Evolutionary conservation across 2,113 vertebrate species (phyloP).

Genomic region (Neodontobutis hainanensis): DNA sequence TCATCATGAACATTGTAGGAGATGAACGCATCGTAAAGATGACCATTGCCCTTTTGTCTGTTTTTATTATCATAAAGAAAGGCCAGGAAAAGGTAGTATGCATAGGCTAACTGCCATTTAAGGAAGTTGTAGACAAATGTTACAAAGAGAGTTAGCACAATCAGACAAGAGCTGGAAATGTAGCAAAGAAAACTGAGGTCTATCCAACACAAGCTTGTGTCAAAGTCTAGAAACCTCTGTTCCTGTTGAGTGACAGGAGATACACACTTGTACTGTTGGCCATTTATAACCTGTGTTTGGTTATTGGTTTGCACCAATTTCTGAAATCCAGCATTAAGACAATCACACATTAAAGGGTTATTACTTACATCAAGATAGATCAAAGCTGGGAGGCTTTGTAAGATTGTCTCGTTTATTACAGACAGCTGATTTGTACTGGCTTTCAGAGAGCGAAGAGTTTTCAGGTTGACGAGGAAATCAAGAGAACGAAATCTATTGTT

Average conservation of each 20-base stretch:
- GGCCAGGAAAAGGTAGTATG: constrained; percentile 67
- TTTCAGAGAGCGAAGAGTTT: constrained; percentile 39
- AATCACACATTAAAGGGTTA: constrained; percentile 68
- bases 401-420: constrained; percentile 39
- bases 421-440: constrained; percentile 43
- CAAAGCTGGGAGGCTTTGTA: constrained; percentile 53
- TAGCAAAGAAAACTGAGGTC: constrained; percentile 52
- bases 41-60: constrained; percentile 11
- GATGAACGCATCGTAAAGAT: constrained; percentile 69
- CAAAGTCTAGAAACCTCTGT: constrained; percentile 46
- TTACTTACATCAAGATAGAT: constrained; percentile 55
- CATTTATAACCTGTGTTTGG: constrained; percentile 62
- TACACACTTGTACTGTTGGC: constrained; percentile 55
- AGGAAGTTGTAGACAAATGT: constrained; percentile 58
- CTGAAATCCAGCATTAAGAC: constrained; percentile 62
- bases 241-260: constrained; percentile 54
- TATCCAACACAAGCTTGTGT: constrained; percentile 45
- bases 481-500: constrained; percentile 47
- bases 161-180: constrained; percentile 30
- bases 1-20: constrained; percentile 67
- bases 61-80: constrained; percentile 60
- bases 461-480: constrained; percentile 64
- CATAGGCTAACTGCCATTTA: constrained; percentile 60
- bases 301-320: constrained; percentile 47
- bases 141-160: constrained; percentile 37